Evolutionary conservation across 2,797 vertebrate genomes (phyloP).

Genomic region (Tapera naevia): DNA sequence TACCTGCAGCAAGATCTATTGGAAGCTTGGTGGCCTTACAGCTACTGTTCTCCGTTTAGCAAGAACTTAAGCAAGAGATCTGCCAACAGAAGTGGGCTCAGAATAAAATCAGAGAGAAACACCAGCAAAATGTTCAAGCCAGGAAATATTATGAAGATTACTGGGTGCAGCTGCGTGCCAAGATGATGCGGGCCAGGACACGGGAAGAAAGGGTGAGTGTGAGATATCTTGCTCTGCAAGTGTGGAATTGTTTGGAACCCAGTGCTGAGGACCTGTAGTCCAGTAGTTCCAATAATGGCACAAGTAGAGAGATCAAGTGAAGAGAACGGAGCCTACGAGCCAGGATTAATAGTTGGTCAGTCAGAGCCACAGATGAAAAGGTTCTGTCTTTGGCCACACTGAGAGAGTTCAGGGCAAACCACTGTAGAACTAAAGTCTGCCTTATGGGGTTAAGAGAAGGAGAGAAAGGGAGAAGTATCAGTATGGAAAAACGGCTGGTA

Average conservation of each 20-base stretch:
- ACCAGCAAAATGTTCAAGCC: constrained; percentile 86
- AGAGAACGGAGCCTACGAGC: neutral
- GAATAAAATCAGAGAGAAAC: constrained; percentile 85
- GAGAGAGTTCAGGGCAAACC: neutral
- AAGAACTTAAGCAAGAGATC: constrained; percentile 86
- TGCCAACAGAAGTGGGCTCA: constrained; percentile 84
- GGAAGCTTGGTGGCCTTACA: neutral
- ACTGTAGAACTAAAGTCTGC: neutral
- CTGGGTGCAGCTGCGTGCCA: constrained; percentile 87
- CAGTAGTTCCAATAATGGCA: neutral
- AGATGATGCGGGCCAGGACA: constrained; percentile 87
- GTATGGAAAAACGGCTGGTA: constrained; percentile 15
- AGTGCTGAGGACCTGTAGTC: neutral
- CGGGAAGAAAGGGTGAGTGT: constrained; percentile 87
- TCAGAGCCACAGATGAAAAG: neutral
- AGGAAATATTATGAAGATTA: constrained; percentile 90
- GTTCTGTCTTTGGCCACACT: neutral
- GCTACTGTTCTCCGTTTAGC: constrained; percentile 58
- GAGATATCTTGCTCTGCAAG: neutral
- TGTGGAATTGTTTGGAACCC: neutral
- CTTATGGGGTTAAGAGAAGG: neutral
- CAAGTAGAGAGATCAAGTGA: neutral
- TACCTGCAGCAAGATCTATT: neutral
- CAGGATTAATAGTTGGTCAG: neutral
- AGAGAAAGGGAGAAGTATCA: neutral